Evolutionary conservation across 92 coral and sea anemone species (phyloP).

Genomic region (Palythoa heliodiscus): DNA sequence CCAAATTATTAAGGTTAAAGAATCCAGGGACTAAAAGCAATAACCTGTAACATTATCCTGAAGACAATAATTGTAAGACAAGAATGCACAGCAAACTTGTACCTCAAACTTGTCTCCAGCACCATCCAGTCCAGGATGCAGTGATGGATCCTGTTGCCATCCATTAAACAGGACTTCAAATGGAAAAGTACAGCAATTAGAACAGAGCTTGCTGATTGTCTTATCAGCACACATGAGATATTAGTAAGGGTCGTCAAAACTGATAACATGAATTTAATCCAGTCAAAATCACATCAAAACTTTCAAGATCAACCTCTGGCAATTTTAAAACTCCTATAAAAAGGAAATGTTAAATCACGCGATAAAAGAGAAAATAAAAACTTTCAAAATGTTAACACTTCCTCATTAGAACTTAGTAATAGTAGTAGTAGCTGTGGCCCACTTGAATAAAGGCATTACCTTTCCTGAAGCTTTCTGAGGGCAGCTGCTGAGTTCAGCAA

Average conservation of each 20-base stretch:
- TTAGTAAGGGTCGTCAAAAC: not conserved
- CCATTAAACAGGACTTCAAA: slow-evolving; percentile 33
- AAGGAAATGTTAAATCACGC: not conserved
- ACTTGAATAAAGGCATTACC: slow-evolving; percentile 29
- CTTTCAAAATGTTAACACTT: not conserved
- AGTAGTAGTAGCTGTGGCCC: not conserved
- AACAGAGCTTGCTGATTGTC: not conserved
- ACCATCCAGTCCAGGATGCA: slow-evolving; percentile 10
- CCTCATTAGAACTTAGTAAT: not conserved
- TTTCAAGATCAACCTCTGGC: not conserved
- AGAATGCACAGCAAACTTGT: slow-evolving; percentile 40
- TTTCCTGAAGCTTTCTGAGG: slow-evolving; percentile 21
- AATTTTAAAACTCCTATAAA: not conserved
- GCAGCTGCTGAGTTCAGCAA: slow-evolving; percentile 25
- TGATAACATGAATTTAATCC: not conserved
- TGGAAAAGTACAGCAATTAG: slow-evolving; percentile 29
- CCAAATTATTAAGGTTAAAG: not conserved
- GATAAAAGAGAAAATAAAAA: not conserved
- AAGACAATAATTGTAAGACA: not conserved
- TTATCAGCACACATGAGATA: not conserved
- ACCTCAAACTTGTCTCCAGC: slow-evolving; percentile 16
- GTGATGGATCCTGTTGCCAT: slow-evolving; percentile 29
- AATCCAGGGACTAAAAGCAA: not conserved
- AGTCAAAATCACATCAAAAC: not conserved
- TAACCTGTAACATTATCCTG: not conserved